phyloP scores from a whole-genome alignment of 23 tunicate genomes.

The Corella eumyota region DNA sequence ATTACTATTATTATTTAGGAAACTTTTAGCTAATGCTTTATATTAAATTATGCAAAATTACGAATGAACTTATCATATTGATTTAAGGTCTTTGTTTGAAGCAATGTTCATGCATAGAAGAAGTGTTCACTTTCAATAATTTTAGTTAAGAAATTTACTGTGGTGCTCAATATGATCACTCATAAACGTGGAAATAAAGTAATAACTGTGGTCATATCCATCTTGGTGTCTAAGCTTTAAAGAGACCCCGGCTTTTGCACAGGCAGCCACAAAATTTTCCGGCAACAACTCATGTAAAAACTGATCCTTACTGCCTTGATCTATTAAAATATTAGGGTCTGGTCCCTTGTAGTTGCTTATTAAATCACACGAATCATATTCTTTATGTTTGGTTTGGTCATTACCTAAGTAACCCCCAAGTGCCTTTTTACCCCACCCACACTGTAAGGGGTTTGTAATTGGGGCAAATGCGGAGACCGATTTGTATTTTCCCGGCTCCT shows the following conservation, averaged over 20 bases:
- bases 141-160: constrained; percentile 25
- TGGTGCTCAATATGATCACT: constrained; percentile 85
- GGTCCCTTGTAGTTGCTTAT: constrained; percentile 69
- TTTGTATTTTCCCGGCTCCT: constrained; percentile 73
- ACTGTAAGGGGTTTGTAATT: constrained; percentile 71
- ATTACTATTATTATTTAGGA: no score
- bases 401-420: constrained; percentile 76
- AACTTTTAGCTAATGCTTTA: no score
- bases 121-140: no score
- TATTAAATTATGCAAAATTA: no score
- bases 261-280: constrained; percentile 60
- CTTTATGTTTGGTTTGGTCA: constrained; percentile 26
- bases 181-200: constrained; percentile 91
- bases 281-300: constrained; percentile 63
- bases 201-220: constrained; percentile 97
- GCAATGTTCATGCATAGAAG: no score
- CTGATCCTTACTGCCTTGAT: constrained; percentile 83
- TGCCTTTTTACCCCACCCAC: constrained; percentile 97
- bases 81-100: no score
- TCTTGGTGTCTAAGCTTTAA: constrained; percentile 62
- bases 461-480: constrained; percentile 95
- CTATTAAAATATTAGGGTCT: constrained; percentile 48
- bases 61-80: no score
- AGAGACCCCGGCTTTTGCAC: constrained; percentile 51
- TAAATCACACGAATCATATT: constrained; percentile 71